phyloP scores from a whole-genome alignment of 2,113 vertebrate genomes.

The Equus przewalskii region DNA sequence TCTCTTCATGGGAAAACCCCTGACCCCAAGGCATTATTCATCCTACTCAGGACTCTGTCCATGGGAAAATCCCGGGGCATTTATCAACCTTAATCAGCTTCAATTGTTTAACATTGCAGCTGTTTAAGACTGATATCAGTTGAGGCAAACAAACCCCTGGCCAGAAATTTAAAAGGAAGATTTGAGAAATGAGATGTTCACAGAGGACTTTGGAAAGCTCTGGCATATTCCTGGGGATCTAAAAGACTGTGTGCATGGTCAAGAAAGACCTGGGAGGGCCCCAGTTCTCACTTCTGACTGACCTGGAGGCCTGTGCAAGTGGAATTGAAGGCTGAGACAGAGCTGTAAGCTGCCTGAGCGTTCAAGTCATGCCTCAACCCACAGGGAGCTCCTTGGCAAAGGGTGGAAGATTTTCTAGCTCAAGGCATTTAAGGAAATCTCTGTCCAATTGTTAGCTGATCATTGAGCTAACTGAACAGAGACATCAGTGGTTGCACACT shows the following conservation, averaged over 20 bases:
- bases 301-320: neutral
- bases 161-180: neutral
- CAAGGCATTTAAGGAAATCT: neutral
- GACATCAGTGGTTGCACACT: neutral
- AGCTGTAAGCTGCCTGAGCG: neutral
- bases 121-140: neutral
- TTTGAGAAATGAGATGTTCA: neutral
- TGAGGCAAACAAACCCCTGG: neutral
- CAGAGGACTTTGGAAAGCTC: neutral
- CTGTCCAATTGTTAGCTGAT: neutral
- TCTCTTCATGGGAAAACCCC: neutral
- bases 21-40: neutral
- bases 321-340: neutral
- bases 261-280: neutral
- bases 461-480: neutral
- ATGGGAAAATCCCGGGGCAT: neutral
- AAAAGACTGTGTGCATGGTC: neutral
- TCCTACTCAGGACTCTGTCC: neutral
- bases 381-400: neutral
- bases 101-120: neutral
- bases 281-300: neutral
- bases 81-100: neutral
- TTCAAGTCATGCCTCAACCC: neutral
- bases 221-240: neutral
- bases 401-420: neutral